Evolutionary conservation across 2,113 vertebrate species (phyloP).

Genomic region (Marcusenius ussheri): DNA sequence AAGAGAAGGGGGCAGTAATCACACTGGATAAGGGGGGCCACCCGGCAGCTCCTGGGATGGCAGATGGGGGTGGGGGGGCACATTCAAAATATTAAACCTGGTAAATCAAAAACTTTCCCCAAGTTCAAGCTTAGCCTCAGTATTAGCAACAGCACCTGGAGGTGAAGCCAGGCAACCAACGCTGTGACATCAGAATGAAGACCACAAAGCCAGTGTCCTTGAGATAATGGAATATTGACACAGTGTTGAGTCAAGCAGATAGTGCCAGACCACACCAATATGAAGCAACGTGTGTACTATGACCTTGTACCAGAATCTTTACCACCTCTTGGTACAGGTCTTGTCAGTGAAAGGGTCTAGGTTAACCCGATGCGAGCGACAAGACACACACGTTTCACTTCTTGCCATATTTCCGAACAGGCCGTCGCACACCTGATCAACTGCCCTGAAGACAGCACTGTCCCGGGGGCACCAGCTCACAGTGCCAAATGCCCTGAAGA

Average conservation of each 20-base stretch:
- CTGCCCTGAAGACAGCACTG: not conserved
- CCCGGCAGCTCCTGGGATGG: constrained; percentile 81
- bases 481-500: not conserved
- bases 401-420: not conserved
- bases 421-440: not conserved
- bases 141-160: not conserved
- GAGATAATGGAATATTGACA: not conserved
- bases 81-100: not conserved
- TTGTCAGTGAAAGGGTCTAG: not conserved
- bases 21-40: constrained; percentile 93
- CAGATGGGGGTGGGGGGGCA: not conserved
- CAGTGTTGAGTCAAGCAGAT: not conserved
- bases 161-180: not conserved
- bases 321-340: not conserved
- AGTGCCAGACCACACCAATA: not conserved
- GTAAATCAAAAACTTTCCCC: not conserved
- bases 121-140: not conserved
- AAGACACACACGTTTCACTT: not conserved
- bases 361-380: not conserved
- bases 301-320: not conserved
- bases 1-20: constrained; percentile 96
- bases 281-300: not conserved
- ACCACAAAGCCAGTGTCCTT: not conserved
- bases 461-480: not conserved
- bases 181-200: not conserved